These are phyloP conservation scores for Maconellicoccus hirsutus DNA, from an alignment of 1,140 invertebrate genomes.

Conservation along the genomic window DNA sequence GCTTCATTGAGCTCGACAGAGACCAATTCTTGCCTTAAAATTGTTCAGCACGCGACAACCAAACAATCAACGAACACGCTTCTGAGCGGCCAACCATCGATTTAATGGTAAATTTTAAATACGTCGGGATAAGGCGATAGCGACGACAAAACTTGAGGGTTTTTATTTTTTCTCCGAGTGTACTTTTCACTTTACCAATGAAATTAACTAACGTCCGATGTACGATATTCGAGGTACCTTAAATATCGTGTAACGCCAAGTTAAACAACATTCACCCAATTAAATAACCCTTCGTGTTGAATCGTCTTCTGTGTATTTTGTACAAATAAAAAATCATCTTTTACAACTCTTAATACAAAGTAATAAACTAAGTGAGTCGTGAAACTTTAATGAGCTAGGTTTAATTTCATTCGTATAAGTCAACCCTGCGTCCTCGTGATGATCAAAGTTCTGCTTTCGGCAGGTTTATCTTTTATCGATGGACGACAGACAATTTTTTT, in stretches of 20 bases:
- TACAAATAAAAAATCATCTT: background rate
- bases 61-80: conserved; percentile 16
- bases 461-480: no score
- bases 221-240: no score
- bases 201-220: background rate
- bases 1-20: conserved; percentile 16
- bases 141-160: no score
- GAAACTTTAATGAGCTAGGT: background rate
- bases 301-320: background rate
- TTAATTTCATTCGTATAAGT: background rate
- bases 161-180: background rate
- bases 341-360: background rate
- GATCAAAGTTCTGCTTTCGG: no score
- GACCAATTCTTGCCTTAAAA: background rate
- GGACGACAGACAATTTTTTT: no score
- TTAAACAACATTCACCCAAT: background rate
- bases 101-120: conserved; percentile 19
- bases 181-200: background rate
- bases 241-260: background rate
- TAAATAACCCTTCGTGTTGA: background rate
- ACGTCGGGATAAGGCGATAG: background rate
- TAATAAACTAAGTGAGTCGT: background rate
- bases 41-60: conserved; percentile 14
- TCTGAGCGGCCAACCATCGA: background rate
- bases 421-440: no score